A percentile compares a stretch with the other conserved stretches of the same genome.
Evolutionary conservation across 2,797 vertebrate genomes (phyloP).

Genomic region (Pantherophis vulpinus): DNA sequence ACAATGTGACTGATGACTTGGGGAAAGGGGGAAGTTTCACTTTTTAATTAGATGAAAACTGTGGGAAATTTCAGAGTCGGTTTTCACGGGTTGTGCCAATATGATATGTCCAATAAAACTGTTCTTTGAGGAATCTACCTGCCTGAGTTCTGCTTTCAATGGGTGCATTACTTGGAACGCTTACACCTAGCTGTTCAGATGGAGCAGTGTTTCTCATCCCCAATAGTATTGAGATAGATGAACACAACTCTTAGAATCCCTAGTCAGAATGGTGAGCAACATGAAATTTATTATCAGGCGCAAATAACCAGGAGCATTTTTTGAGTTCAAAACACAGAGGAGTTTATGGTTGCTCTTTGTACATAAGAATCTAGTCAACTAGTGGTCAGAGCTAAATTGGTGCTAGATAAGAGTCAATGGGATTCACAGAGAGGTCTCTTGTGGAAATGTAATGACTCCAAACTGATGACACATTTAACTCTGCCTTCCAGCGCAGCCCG

Average conservation of each 20-base stretch:
- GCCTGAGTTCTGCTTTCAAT: no score
- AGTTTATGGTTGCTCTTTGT: not conserved
- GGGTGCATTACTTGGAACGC: no score
- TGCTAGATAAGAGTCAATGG: not conserved
- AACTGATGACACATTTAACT: not conserved
- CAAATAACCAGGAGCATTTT: not conserved
- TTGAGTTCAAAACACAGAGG: not conserved
- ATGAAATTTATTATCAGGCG: not conserved
- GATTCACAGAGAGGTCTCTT: not conserved
- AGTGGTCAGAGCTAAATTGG: not conserved
- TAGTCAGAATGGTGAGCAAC: not conserved
- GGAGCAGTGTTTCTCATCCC: not conserved
- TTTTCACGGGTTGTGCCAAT: no score
- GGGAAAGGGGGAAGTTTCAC: no score
- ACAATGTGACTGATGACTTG: no score
- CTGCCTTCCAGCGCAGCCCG: not conserved
- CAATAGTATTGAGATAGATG: not conserved
- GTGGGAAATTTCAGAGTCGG: no score
- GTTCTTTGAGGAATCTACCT: no score
- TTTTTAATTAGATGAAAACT: no score
- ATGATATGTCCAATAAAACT: no score
- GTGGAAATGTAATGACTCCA: not conserved
- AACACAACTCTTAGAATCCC: not conserved
- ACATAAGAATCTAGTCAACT: not conserved
- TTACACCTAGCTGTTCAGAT: not conserved